Base-by-base conservation (phyloP, 2,113 vertebrate genomes). In the Pseudorasbora parva region DNA sequence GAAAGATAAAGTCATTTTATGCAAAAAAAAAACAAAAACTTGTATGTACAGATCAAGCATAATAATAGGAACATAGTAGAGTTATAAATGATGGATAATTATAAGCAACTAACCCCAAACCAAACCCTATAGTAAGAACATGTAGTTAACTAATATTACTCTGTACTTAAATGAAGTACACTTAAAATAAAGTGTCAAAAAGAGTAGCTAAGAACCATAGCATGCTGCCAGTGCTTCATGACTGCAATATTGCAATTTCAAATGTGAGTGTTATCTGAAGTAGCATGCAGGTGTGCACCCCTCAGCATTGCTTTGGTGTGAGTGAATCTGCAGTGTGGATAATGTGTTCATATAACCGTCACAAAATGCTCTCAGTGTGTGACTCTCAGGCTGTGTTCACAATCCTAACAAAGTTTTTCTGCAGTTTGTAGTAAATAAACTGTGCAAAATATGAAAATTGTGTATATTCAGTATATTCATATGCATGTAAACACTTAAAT, bases 331-430 rank as follows among this genome's bases (percentile, higher is more conserved):
- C 71, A 19, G 45, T 54, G 72, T 30, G 72, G 45, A 54, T 30
- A 74, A 72, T 72, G 68, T 74, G 47, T 74, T 54, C 72, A 74
- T 27, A 51, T 27, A 51, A 47, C 47, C 72, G 51, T 74, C 45
- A 51, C 41, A 49, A 73, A 73, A 43, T 25, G 43, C 69, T 8
- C 41, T 25, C 71, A 49, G 71, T 23, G 43, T 45, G 45, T 10
- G 12, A 47, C 12, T 47, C 43, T 73, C n/a, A 71, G 69, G 66
- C 66, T 69, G 66, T 21, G 33, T 43, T 69, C 66, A 43, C 37
- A 69, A 69, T 23, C 41, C 21, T 45, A 71, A 21, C 37, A 47
- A 54, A 47, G 41, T 72, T 47, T 47, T 72, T 72, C 5, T 72
- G 5, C 41, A 47, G n/a, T 37, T 4, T 43, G 2, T 73, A 27